phyloP scores from a whole-genome alignment of 2,113 vertebrate species.

The Nesogale talazaci region DNA sequence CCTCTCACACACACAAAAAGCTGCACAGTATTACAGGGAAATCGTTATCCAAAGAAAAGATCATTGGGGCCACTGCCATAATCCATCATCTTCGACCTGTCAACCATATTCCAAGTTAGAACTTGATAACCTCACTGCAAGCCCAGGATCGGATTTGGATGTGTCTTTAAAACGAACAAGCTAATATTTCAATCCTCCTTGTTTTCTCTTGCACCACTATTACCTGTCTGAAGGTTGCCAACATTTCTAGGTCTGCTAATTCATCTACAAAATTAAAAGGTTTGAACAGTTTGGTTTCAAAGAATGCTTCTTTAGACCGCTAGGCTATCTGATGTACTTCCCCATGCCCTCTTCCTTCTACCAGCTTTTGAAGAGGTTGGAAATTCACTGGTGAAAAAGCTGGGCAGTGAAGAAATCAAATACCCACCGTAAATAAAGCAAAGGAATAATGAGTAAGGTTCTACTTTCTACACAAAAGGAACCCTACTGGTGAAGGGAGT shows the following conservation, averaged over 20 bases:
- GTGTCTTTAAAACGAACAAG: constrained; percentile 13
- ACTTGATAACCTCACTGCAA: background rate
- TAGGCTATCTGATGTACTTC: background rate
- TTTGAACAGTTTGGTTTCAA: background rate
- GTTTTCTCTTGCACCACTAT: constrained; percentile 11
- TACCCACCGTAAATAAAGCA: constrained; percentile 5
- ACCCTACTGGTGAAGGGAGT: no score
- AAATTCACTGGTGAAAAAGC: background rate
- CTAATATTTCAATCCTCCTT: background rate
- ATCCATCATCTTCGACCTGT: background rate
- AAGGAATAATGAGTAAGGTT: constrained; percentile 25
- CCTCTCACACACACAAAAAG: background rate
- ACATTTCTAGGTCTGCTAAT: constrained; percentile 1
- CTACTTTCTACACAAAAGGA: background rate
- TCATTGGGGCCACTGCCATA: background rate
- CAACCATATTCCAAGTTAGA: constrained; percentile 7
- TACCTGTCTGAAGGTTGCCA: background rate
- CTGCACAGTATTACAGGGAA: background rate
- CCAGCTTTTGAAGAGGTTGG: background rate
- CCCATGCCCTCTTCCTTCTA: background rate
- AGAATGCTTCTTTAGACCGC: background rate
- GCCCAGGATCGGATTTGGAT: background rate
- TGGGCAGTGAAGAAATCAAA: background rate
- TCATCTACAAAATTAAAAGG: constrained; percentile 15
- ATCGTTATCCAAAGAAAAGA: background rate